Base-by-base conservation (phyloP, 1,140 invertebrate species). In the Drosophila nikananu region DNA sequence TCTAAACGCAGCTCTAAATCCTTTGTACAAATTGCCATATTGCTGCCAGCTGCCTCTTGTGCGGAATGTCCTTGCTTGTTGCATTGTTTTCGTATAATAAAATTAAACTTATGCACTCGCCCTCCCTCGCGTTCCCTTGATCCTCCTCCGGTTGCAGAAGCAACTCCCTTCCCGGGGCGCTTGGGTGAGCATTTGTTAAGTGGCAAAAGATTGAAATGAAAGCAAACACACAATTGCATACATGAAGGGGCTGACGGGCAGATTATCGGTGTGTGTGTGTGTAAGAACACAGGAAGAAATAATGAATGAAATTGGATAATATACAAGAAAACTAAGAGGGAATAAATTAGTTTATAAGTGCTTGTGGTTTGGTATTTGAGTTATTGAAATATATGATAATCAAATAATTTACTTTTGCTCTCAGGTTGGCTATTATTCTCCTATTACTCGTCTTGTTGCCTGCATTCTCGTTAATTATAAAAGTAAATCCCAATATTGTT, bases 1-100 rank as follows among this genome's bases (percentile, higher is more conserved):
- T 81, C 84, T 87, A 89, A 87, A 87, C 87, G 84, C 84, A 89
- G 58, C 79, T 79, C 62, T 72, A 87, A 87, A 87, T 87, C 84
- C 84, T 87, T 87, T 89, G 81, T 81, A 72, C 84, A 83, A 87
- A 87, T 87, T 89, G 84, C 77, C 80, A 87, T 80, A 67, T 77
- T 80, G 83, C 54, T 52, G 32, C 37, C 58, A 58, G 52, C 41
- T 58, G 49, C 32, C 48, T 64, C 44, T 62, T 55, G 41, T 63
- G 44, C 60, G 32, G 66, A 51, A 81, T 73, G 64, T 71, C 64
- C 52, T 63, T 78, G 77, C 65, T 64, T 83, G 72, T 89, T 89
- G 84, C 84, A 89, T 89, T 89, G 84, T 89, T 89, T 89, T 89
- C 81, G 81, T 81, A 81, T 89, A 89, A 89, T 89, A 89, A 89